phyloP scores from a whole-genome alignment of 1,140 invertebrate genomes.

The Rhopalosiphum maidis region DNA sequence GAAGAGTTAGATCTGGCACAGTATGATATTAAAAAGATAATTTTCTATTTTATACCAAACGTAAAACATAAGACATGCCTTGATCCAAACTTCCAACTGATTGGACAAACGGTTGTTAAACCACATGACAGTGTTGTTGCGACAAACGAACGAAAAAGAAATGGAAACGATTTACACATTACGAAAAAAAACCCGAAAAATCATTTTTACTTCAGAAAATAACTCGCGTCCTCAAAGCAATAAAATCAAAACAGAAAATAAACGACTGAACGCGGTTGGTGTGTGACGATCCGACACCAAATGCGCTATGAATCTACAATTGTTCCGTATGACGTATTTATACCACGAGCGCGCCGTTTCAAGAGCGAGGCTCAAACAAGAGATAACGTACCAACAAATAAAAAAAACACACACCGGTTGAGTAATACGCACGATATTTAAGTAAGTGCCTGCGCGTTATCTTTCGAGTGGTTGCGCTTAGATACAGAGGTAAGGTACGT shows the following conservation, averaged over 20 bases:
- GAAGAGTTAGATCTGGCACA: slow-evolving; percentile 74
- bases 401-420: neutral
- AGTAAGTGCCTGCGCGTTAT: slow-evolving; percentile 33
- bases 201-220: neutral
- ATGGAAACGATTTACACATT: neutral
- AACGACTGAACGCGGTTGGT: neutral
- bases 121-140: neutral
- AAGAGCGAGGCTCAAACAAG: slow-evolving; percentile 36
- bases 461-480: slow-evolving; percentile 12
- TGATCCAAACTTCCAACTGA: slow-evolving; percentile 70
- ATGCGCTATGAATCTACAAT: neutral
- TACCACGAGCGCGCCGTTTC: neutral
- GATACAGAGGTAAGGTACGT: neutral
- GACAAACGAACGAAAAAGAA: neutral
- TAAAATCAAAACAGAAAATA: neutral
- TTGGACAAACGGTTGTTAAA: slow-evolving; percentile 1
- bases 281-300: neutral
- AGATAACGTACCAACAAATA: slow-evolving; percentile 40
- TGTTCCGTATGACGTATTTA: neutral
- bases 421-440: slow-evolving; percentile 1
- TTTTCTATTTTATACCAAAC: slow-evolving; percentile 32
- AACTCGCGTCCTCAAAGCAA: neutral
- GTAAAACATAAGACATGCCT: slow-evolving; percentile 62
- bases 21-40: slow-evolving; percentile 12
- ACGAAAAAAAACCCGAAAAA: neutral